Conservation (phyloP, 1,140 invertebrate species). For the Cyrtorhinus lividipennis region DNA sequence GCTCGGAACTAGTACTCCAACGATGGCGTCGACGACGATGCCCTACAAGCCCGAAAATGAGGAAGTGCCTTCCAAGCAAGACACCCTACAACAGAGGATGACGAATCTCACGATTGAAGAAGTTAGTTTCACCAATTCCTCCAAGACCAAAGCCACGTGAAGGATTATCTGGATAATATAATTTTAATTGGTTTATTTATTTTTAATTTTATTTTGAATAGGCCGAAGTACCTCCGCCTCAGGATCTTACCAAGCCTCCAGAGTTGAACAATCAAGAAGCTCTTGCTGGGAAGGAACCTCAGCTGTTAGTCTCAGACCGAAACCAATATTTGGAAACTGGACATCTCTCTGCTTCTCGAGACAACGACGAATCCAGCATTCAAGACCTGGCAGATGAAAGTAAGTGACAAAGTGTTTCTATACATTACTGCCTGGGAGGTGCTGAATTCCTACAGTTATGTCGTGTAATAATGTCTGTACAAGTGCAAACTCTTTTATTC, state of each 20-base stretch:
- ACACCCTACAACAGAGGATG: slow-evolving; percentile 26
- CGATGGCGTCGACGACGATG: too few species aligned
- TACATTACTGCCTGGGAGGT: background rate
- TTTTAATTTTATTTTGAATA: too few species aligned
- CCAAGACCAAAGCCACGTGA: too few species aligned
- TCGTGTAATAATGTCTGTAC: too few species aligned
- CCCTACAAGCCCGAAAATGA: slow-evolving; percentile 39
- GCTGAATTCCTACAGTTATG: too few species aligned
- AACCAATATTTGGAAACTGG: slow-evolving; percentile 58
- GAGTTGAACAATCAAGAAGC: background rate
- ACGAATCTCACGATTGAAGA: background rate
- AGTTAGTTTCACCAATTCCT: too few species aligned
- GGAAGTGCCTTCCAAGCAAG: slow-evolving; percentile 38
- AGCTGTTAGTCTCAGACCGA: slow-evolving; percentile 27
- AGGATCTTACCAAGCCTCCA: too few species aligned
- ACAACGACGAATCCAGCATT: background rate
- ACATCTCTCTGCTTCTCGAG: slow-evolving; percentile 32
- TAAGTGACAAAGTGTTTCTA: background rate
- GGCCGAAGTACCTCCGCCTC: too few species aligned
- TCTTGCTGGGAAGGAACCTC: slow-evolving; percentile 32
- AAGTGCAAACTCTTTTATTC: too few species aligned
- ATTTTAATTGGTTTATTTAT: too few species aligned
- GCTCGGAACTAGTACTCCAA: background rate
- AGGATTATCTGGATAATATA: too few species aligned
- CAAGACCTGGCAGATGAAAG: slow-evolving; percentile 14